Percentiles rank a stretch among this genome's conserved stretches.
These are phyloP conservation scores for Sceloporus undulatus DNA, from an alignment of 2,113 vertebrate species.

Conservation along the genomic window DNA sequence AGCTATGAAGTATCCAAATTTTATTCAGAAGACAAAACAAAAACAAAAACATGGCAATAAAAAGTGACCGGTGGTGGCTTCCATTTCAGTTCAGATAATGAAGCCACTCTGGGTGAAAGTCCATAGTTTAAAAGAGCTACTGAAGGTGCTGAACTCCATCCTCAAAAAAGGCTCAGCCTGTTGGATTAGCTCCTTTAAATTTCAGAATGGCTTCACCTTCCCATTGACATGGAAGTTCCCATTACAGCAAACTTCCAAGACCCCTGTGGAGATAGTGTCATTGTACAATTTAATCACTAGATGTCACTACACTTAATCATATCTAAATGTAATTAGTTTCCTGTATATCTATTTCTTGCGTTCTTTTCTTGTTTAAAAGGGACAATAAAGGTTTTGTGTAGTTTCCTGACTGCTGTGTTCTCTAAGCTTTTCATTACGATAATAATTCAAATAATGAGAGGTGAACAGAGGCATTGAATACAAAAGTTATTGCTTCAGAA, in stretches of 20 bases:
- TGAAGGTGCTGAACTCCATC: too few species aligned
- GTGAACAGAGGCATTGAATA: neutral
- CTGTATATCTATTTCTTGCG: neutral
- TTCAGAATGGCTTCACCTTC: too few species aligned
- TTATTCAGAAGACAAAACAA: conserved; percentile 15
- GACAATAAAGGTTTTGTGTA: neutral
- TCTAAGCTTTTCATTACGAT: neutral
- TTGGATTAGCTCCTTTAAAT: too few species aligned
- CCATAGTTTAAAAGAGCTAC: too few species aligned
- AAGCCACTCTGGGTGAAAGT: too few species aligned
- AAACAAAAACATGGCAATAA: neutral
- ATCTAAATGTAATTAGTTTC: neutral
- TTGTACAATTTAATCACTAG: neutral
- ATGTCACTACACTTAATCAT: neutral
- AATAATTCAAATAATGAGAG: neutral
- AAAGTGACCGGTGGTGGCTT: neutral
- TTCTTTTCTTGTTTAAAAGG: neutral
- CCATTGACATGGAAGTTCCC: too few species aligned
- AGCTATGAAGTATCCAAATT: neutral
- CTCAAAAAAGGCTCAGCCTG: neutral
- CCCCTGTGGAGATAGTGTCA: neutral
- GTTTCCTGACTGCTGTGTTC: too few species aligned
- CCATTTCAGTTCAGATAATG: neutral
- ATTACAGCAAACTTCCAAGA: too few species aligned
- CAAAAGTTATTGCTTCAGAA: neutral